Percentiles rank a stretch among this genome's conserved stretches.
Conservation (phyloP, 2,797 vertebrate species). For the Podargus strigoides region DNA sequence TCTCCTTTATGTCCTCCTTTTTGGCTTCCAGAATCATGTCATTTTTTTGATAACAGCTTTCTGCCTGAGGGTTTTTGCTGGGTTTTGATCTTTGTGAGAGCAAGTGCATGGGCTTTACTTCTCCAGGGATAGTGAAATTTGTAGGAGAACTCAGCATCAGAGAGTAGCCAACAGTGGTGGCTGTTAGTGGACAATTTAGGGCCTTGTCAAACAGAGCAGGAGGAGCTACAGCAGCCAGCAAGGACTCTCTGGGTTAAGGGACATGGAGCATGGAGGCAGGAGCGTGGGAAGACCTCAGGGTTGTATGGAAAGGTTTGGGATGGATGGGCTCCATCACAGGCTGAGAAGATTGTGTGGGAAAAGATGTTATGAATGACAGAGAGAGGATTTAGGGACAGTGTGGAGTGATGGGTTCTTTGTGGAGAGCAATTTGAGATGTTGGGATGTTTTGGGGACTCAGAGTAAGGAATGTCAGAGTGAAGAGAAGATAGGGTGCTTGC, state of each 20-base stretch:
- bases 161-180: background rate
- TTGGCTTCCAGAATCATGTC: background rate
- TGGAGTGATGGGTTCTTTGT: background rate
- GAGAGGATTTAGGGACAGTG: background rate
- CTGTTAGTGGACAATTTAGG: background rate
- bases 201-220: background rate
- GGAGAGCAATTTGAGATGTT: background rate
- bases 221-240: background rate
- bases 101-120: background rate
- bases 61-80: background rate
- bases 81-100: background rate
- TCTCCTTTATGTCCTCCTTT: background rate
- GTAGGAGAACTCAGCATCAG: background rate
- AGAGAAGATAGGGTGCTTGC: background rate
- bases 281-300: background rate
- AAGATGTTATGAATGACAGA: background rate
- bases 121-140: background rate
- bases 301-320: background rate
- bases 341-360: background rate
- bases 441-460: background rate
- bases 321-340: fast-evolving
- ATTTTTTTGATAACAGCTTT: background rate
- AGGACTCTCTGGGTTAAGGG: background rate
- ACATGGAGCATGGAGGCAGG: background rate
- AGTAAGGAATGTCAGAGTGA: background rate